A percentile compares a stretch with the other conserved stretches of the same genome.
phyloP scores from a whole-genome alignment of 1,140 invertebrate species.

The Littorina saxatilis region DNA sequence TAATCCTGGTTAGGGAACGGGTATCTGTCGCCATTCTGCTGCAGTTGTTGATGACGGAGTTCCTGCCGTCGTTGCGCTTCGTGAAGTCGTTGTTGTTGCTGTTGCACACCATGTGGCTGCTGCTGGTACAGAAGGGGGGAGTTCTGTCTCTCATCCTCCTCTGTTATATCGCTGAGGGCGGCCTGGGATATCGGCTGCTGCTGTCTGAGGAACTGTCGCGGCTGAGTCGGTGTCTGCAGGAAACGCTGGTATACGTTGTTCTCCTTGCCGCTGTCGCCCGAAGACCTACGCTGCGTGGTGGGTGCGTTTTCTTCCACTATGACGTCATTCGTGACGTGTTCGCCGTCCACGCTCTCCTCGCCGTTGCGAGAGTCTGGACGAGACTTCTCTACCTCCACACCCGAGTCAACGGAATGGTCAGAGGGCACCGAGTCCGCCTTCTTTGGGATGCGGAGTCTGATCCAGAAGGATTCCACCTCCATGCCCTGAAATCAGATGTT shows the following conservation, averaged over 20 bases:
- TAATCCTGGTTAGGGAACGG: background rate
- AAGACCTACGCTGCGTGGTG: background rate
- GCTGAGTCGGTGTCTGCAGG: background rate
- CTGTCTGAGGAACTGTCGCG: background rate
- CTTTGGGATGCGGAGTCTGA: constrained; percentile 5
- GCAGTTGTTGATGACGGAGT: background rate
- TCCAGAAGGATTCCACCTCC: constrained; percentile 34
- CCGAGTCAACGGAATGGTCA: constrained; percentile 30
- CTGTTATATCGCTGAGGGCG: constrained; percentile 13
- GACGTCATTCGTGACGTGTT: background rate
- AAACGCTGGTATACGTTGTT: background rate
- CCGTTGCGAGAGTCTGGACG: constrained; percentile 1
- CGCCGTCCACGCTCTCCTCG: background rate
- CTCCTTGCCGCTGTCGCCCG: background rate
- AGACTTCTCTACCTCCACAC: constrained; percentile 17
- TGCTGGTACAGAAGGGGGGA: background rate
- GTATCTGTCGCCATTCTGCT: background rate
- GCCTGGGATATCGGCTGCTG: background rate
- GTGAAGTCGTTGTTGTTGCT: background rate
- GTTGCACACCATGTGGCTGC: background rate
- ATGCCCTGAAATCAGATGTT: constrained; percentile 15
- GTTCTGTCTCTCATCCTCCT: constrained; percentile 26
- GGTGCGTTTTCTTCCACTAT: background rate
- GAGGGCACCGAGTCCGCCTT: background rate
- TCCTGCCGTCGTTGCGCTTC: background rate